phyloP scores from a whole-genome alignment of 2,888 invertebrate genomes.

The Netelia virgata region DNA sequence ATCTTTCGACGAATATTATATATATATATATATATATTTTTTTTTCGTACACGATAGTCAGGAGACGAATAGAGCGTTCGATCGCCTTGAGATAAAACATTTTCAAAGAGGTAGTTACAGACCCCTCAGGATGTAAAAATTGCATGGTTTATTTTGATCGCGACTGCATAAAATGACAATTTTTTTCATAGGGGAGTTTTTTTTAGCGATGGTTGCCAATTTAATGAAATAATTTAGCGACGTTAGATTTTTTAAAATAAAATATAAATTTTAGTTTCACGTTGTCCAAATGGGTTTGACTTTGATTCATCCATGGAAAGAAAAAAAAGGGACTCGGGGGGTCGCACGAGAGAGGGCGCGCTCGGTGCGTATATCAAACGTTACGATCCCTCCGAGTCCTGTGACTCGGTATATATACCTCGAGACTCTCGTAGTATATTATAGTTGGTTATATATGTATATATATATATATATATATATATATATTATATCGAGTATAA shows the following conservation, averaged over 20 bases:
- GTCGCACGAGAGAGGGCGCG: background rate
- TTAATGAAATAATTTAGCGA: background rate
- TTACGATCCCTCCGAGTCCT: background rate
- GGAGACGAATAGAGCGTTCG: background rate
- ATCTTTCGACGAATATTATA: background rate
- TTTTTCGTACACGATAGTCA: background rate
- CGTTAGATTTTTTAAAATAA: background rate
- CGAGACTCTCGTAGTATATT: constrained; percentile 3
- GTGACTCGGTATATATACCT: background rate
- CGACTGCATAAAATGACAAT: no score
- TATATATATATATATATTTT: background rate
- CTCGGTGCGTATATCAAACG: background rate
- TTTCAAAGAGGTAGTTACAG: no score
- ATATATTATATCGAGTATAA: background rate
- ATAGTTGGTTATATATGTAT: background rate
- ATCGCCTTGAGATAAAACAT: no score
- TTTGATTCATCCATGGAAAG: background rate
- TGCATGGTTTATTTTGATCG: no score
- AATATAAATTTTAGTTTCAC: background rate
- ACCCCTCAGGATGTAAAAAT: no score
- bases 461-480: constrained; percentile 12
- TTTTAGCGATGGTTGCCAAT: background rate
- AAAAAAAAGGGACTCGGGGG: background rate
- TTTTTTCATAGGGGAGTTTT: no score
- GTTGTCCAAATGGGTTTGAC: background rate